phyloP scores from a whole-genome alignment of 2,888 invertebrate genomes.

The Cyaniris semiargus region DNA sequence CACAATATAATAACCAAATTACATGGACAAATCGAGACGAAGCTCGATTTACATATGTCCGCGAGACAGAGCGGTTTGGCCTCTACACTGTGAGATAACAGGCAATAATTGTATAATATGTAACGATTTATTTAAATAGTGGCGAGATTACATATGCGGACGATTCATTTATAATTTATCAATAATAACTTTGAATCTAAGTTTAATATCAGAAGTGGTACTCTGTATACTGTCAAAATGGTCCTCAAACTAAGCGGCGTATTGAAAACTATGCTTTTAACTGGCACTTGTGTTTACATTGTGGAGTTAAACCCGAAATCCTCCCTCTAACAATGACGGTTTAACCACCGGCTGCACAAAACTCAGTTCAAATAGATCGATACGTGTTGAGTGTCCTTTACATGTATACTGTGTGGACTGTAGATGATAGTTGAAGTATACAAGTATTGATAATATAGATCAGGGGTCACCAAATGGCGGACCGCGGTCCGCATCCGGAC shows the following conservation, averaged over 20 bases:
- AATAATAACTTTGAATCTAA: too few species aligned
- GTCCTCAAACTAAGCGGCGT: neutral
- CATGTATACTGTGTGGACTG: neutral
- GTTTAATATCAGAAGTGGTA: too few species aligned
- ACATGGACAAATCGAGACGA: too few species aligned
- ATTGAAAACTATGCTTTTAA: constrained; percentile 11
- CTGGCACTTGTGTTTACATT: neutral
- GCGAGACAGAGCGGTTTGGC: too few species aligned
- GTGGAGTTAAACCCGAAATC: neutral
- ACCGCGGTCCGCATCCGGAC: too few species aligned
- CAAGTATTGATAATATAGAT: neutral
- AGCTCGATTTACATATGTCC: too few species aligned
- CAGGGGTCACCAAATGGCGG: neutral
- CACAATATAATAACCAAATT: too few species aligned
- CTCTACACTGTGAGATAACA: too few species aligned
- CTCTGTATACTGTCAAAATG: neutral
- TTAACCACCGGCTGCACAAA: neutral
- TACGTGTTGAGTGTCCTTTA: neutral
- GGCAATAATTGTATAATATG: too few species aligned
- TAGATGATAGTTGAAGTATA: neutral
- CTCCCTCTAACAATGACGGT: constrained; percentile 3
- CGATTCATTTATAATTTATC: too few species aligned
- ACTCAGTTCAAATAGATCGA: constrained; percentile 24
- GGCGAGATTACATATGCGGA: too few species aligned
- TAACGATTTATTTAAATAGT: too few species aligned